These are phyloP conservation scores for Aptenodytes patagonicus DNA, from an alignment of 2,113 vertebrate species.

Conservation along the genomic window DNA sequence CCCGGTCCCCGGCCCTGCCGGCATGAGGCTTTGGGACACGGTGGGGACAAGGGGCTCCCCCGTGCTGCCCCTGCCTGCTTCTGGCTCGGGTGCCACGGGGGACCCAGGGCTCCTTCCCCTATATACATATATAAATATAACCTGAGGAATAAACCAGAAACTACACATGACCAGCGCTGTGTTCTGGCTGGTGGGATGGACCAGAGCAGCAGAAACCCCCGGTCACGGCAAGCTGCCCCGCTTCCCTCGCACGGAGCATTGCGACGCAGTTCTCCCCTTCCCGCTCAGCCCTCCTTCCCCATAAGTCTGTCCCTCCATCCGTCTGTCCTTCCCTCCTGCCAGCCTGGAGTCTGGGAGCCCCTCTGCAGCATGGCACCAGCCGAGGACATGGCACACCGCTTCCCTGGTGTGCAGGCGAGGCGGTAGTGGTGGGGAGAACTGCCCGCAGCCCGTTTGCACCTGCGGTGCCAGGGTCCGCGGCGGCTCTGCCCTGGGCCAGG, in stretches of 20 bases:
- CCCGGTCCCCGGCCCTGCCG: background rate
- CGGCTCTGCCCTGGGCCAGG: background rate
- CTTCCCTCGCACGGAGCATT: constrained; percentile 24
- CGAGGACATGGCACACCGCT: background rate
- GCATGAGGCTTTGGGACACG: background rate
- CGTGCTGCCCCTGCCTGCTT: background rate
- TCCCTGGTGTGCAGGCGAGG: background rate
- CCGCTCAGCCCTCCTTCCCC: background rate
- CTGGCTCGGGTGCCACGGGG: background rate
- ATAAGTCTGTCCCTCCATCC: background rate
- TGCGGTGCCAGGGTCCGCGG: background rate
- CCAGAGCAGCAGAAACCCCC: constrained; percentile 32
- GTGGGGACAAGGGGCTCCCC: background rate
- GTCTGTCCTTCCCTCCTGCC: background rate
- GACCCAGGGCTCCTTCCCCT: constrained; percentile 18
- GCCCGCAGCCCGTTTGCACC: background rate
- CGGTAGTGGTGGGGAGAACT: background rate
- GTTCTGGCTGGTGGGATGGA: constrained; percentile 44
- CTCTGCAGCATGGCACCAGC: background rate
- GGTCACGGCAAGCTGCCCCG: constrained; percentile 3
- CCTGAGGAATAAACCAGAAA: constrained; percentile 62
- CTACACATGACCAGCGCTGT: constrained; percentile 55
- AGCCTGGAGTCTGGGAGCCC: background rate
- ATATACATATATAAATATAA: constrained; percentile 65
- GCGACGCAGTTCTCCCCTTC: background rate